A percentile compares a stretch with the other conserved stretches of the same genome.
Evolutionary conservation across 2,888 invertebrate genomes (phyloP).

Genomic region (Lycophotia porphyrea): DNA sequence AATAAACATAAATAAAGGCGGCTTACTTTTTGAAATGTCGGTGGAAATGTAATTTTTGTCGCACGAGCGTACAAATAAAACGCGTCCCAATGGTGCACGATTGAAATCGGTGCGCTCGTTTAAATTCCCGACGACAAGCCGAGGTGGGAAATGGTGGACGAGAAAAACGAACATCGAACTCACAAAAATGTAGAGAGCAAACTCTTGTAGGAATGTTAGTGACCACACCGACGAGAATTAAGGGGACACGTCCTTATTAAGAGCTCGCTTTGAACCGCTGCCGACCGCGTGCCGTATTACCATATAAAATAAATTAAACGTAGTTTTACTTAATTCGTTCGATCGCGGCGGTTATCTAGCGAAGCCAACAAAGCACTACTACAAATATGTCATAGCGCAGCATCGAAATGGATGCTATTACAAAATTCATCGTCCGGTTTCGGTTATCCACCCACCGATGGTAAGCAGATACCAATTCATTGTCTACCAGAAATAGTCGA

Average conservation of each 20-base stretch:
- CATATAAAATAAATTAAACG: constrained; percentile 81
- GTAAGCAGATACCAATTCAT: constrained; percentile 76
- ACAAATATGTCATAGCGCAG: constrained; percentile 67
- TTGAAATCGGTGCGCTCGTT: constrained; percentile 82
- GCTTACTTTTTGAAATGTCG: constrained; percentile 73
- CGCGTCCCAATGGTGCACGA: constrained; percentile 70
- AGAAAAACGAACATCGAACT: constrained; percentile 81
- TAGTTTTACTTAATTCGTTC: constrained; percentile 67
- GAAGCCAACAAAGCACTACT: constrained; percentile 64
- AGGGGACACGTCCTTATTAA: constrained; percentile 84
- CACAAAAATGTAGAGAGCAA: constrained; percentile 86
- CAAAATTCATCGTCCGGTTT: constrained; percentile 71
- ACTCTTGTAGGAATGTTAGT: constrained; percentile 86
- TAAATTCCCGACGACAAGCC: constrained; percentile 82
- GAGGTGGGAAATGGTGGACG: constrained; percentile 84
- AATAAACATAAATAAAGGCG: constrained; percentile 63
- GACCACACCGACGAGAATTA: constrained; percentile 79
- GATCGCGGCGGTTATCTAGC: constrained; percentile 59
- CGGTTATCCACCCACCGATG: constrained; percentile 72
- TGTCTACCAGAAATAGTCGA: constrained; percentile 79
- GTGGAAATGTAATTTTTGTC: constrained; percentile 75
- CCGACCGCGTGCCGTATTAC: constrained; percentile 78
- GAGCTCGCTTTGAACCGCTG: constrained; percentile 79
- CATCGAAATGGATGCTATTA: constrained; percentile 69
- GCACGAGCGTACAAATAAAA: constrained; percentile 74